Conservation (phyloP, 1,140 invertebrate species). For the Sitophilus oryzae region DNA sequence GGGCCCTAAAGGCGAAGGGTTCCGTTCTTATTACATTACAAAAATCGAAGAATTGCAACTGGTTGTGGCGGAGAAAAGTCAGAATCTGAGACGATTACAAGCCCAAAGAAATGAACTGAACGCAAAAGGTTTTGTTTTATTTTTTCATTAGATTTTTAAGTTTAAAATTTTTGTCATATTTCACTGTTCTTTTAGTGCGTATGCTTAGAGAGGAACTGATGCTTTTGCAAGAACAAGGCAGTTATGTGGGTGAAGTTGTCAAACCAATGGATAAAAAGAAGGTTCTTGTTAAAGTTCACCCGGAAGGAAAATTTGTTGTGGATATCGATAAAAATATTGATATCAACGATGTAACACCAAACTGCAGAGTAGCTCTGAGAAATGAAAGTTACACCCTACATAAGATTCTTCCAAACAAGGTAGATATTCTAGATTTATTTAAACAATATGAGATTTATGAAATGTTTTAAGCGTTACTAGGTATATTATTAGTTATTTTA, state of each 20-base stretch:
- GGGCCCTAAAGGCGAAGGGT: conserved; percentile 72
- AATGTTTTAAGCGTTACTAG: background rate
- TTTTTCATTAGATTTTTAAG: no score
- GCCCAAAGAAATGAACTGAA: conserved; percentile 99
- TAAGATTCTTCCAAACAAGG: conserved; percentile 98
- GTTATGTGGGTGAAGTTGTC: conserved; percentile 98
- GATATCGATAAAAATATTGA: conserved; percentile 99
- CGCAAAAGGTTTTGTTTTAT: conserved; percentile 99
- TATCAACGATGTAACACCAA: conserved; percentile 96
- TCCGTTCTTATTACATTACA: conserved; percentile 90
- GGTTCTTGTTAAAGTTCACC: conserved; percentile 98
- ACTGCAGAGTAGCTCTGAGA: conserved; percentile 93
- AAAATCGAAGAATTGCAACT: conserved; percentile 96
- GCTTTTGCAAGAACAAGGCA: conserved; percentile 97
- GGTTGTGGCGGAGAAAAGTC: conserved; percentile 93
- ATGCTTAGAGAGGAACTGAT: conserved; percentile 97
- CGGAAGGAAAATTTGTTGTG: conserved; percentile 99
- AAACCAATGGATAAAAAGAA: conserved; percentile 99
- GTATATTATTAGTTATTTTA: conserved; percentile 2
- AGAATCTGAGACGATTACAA: conserved; percentile 94
- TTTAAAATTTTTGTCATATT: no score
- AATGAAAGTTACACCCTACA: conserved; percentile 99
- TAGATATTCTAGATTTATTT: conserved; percentile 31
- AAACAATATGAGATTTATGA: background rate
- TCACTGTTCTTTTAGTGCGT: conserved; percentile 61